Conservation (phyloP, 2,888 invertebrate genomes). For the Ennomos quercinarius region DNA sequence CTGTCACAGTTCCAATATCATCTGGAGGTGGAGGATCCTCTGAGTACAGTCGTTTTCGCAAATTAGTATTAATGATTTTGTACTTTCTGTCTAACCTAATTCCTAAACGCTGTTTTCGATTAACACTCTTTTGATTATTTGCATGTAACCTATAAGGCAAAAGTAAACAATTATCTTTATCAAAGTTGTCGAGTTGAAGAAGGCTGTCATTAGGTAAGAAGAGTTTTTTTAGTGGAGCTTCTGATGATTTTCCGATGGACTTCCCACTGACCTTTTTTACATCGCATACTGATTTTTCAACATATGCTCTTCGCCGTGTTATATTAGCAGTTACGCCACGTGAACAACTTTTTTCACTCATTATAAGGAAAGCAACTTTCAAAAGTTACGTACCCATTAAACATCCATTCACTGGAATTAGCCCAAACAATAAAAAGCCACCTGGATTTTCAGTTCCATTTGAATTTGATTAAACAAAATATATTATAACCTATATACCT, state of each 20-base stretch:
- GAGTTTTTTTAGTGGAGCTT: constrained; percentile 45
- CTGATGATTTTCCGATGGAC: constrained; percentile 38
- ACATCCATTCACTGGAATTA: not conserved
- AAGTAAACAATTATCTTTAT: constrained; percentile 52
- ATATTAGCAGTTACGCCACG: constrained; percentile 53
- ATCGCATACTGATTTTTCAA: constrained; percentile 27
- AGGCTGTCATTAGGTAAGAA: constrained; percentile 49
- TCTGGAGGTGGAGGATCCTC: constrained; percentile 50
- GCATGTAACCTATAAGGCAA: constrained; percentile 60
- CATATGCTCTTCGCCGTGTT: constrained; percentile 46
- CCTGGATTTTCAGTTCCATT: constrained; percentile 5
- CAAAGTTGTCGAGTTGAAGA: constrained; percentile 47
- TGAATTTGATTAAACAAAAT: not conserved
- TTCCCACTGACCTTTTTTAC: constrained; percentile 37
- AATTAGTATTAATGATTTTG: constrained; percentile 57
- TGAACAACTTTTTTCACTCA: constrained; percentile 49
- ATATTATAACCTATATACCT: not conserved
- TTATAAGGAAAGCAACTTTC: constrained; percentile 14
- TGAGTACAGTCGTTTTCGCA: constrained; percentile 50
- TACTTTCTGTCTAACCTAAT: constrained; percentile 58
- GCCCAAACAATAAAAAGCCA: not conserved
- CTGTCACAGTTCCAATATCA: constrained; percentile 56
- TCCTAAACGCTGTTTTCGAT: constrained; percentile 48
- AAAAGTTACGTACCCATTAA: not conserved
- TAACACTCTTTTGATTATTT: constrained; percentile 53